Base-by-base conservation (phyloP, 1,140 invertebrate species). In the Mylabris phalerata region DNA sequence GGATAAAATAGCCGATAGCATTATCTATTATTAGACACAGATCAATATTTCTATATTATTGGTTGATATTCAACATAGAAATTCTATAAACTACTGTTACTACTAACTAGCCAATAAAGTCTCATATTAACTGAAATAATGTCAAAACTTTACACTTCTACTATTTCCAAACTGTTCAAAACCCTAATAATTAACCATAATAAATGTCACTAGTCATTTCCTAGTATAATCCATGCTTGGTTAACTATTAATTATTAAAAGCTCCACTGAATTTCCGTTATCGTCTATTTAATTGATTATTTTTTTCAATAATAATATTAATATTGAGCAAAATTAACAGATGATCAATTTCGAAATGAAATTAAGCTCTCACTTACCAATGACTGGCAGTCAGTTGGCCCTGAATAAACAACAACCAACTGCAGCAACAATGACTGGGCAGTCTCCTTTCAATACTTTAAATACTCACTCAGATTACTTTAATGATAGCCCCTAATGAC, bases 351-450 rank as follows among this genome's bases (percentile, higher is more conserved):
- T 19, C 19, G 19, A 19, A 19, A 19, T 19, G 50, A 58, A 64
- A 64, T 64, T 64, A 64, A 64, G 62, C 55, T 59, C 62, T 64
- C 62, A 61, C 55, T 61, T 60, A 61, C 62, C 48, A 47, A 61
- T 64, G 62, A 61, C 59, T 60, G 59, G 58, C 59, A 64, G 58
- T 64, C 59, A 64, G 58, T 64, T 64, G 52, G 51, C 62, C 62
- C 59, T 64, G 62, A 64, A 64, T 55, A 64, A 64, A 64, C 59
- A 64, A 60, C 50, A 11, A 47, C 9, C 40, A 46, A 52, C 52
- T 52, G 57, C 26, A 40, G 54, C 45, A 48, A 60, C 54, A 56
- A 57, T 63, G 61, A 63, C 61, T 63, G 32, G 19, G 57, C 52
- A 57, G 24, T 4, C 52, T 43, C 27, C 19, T 50, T 39, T 32